These are phyloP conservation scores for Microcaecilia unicolor DNA, from an alignment of 2,797 vertebrate genomes.

Conservation along the genomic window DNA sequence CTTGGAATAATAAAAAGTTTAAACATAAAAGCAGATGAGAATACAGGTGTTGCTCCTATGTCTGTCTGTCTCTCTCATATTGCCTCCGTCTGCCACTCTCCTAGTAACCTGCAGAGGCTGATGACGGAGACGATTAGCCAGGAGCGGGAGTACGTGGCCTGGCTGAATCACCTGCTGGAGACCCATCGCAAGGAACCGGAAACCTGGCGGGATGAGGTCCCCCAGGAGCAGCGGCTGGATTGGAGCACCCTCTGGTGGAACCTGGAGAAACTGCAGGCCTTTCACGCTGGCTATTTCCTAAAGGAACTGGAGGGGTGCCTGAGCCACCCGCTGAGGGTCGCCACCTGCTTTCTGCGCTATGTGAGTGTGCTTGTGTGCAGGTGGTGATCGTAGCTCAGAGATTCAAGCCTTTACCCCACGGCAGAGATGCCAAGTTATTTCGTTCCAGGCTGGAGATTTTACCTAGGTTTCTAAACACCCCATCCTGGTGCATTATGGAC, in stretches of 20 bases:
- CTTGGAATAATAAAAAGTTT: too few species aligned
- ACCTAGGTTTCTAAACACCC: too few species aligned
- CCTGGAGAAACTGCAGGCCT: slow-evolving; percentile 59
- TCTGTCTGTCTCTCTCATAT: background rate
- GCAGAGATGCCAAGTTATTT: too few species aligned
- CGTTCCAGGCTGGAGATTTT: too few species aligned
- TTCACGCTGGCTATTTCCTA: slow-evolving; percentile 70
- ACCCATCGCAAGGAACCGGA: slow-evolving; percentile 59
- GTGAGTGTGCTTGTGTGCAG: slow-evolving; percentile 62
- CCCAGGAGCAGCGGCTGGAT: slow-evolving; percentile 53
- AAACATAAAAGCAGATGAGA: too few species aligned
- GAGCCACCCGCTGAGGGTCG: slow-evolving; percentile 68
- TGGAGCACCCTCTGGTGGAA: slow-evolving; percentile 55
- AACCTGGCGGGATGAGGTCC: slow-evolving; percentile 53
- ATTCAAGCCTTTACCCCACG: too few species aligned
- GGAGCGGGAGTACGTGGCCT: slow-evolving; percentile 71
- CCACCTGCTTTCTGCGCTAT: slow-evolving; percentile 79
- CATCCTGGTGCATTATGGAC: too few species aligned
- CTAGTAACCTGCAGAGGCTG: slow-evolving; percentile 69
- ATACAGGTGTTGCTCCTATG: too few species aligned
- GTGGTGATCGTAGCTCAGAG: too few species aligned
- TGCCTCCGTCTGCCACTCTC: background rate
- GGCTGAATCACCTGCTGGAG: slow-evolving; percentile 45
- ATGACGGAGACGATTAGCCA: slow-evolving; percentile 73
- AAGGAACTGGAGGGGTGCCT: slow-evolving; percentile 74